Base-by-base conservation (phyloP, 2,113 vertebrate species). In the Lycaon pictus region DNA sequence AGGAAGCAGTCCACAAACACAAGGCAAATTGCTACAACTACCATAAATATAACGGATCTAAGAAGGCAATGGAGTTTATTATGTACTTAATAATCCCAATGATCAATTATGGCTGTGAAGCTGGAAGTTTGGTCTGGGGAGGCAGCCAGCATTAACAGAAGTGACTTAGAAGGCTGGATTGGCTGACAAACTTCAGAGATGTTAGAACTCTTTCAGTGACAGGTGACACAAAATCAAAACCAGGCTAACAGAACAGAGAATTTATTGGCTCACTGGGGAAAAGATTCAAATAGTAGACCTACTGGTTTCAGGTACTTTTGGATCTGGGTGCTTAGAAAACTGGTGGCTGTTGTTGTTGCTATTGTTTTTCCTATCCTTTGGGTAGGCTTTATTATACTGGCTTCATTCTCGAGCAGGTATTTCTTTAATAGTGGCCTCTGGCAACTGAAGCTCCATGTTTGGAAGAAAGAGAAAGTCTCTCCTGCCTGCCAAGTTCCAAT, bases 341-440 rank as follows among this genome's bases (percentile, higher is more conserved):
- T 35, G 7, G 6, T 65, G 23, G 7, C 6, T 65, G 23, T 60
- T 23, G 5, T 22, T 60, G 5, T 20, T 20, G 5, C 23, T 19
- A n/a, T 17, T 69, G 25, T 81, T 85, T 87, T 35, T 23, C 79
- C 77, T 58, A 13, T 35, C 27, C 79, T 90, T 96, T 29, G 9
- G 16, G 88, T 96, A 27, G 55, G 17, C 3, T 90, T 79, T 65
- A n/a, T 13, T 15, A 19, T 4, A 87, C 4, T 79, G 89, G 17
- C 20, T 87, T 90, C 48, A 9, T n/a, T 72, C 69, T 95, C 11
- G 65, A 69, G 48, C 62, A 93, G 90, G 23, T 60, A 58, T n/a
- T 67, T 96, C 55, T 62, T 90, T 88, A 90, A 72, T 63, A 10
- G 35, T 84, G 69, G 32, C 48, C 62, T 83, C 81, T 90, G 62